A percentile compares a stretch with the other conserved stretches of the same genome.
These are phyloP conservation scores for Ochotona curzoniae DNA, from an alignment of 2,113 vertebrate species.

Conservation along the genomic window DNA sequence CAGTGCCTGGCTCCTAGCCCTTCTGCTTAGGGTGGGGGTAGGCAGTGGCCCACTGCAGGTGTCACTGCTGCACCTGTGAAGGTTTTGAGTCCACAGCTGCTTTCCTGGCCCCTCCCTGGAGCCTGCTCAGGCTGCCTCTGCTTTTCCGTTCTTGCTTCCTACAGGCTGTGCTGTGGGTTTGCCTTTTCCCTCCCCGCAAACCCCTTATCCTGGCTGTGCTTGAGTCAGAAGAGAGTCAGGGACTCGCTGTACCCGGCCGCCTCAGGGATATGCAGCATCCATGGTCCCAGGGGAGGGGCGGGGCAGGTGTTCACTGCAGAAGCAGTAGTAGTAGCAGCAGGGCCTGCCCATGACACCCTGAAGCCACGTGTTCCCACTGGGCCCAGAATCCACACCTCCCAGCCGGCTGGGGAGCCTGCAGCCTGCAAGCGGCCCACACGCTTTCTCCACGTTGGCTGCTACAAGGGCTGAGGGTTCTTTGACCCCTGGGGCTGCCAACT, in stretches of 20 bases:
- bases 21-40: too few relatives aligned
- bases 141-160: conserved; percentile 11
- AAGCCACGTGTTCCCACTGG: not conserved
- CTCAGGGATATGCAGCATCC: not conserved
- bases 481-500: conserved; percentile 40
- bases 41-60: not conserved
- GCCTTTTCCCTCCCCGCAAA: conserved; percentile 21
- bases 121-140: not conserved
- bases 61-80: not conserved
- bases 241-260: not conserved
- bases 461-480: conserved; percentile 54
- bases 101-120: not conserved
- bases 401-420: not conserved
- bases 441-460: not conserved
- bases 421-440: not conserved
- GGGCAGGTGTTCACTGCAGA: not conserved
- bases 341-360: not conserved
- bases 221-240: not conserved
- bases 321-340: not conserved
- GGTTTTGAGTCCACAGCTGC: conserved; percentile 33
- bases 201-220: not conserved
- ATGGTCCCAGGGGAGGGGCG: not conserved
- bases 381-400: not conserved
- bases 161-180: not conserved
- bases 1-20: not conserved